phyloP scores from a whole-genome alignment of 2,888 invertebrate genomes.

The Stratiomys singularior region DNA sequence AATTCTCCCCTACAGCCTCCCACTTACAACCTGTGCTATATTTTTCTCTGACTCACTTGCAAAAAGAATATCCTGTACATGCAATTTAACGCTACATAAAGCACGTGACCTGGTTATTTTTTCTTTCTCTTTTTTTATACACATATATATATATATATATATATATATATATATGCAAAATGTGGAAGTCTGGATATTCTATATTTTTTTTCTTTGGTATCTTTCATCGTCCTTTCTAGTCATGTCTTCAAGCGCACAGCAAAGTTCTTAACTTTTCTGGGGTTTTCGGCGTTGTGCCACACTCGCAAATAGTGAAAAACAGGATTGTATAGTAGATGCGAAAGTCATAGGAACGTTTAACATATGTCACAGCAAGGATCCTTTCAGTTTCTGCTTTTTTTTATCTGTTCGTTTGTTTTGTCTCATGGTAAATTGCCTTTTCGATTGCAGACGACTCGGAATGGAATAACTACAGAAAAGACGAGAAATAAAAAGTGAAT shows the following conservation, averaged over 20 bases:
- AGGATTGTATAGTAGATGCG: not conserved
- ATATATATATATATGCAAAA: no score
- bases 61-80: conserved; percentile 22
- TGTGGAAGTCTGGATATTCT: conserved; percentile 7
- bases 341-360: conserved; percentile 36
- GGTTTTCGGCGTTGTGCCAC: not conserved
- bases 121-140: conserved; percentile 33
- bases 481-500: no score
- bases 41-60: not conserved
- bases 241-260: not conserved
- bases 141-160: no score
- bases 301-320: not conserved
- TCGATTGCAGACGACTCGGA: conserved; percentile 8
- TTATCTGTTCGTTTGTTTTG: not conserved
- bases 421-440: conserved; percentile 27
- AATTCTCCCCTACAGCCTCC: not conserved
- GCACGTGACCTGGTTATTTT: conserved; percentile 45
- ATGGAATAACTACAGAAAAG: no score
- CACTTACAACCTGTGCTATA: not conserved
- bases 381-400: conserved; percentile 10
- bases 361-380: conserved; percentile 42
- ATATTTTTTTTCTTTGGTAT: not conserved
- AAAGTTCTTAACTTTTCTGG: not conserved
- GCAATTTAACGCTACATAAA: conserved; percentile 45
- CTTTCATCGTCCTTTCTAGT: not conserved